Evolutionary conservation across 2,797 vertebrate genomes (phyloP).

Genomic region (Xenentodon cancila): DNA sequence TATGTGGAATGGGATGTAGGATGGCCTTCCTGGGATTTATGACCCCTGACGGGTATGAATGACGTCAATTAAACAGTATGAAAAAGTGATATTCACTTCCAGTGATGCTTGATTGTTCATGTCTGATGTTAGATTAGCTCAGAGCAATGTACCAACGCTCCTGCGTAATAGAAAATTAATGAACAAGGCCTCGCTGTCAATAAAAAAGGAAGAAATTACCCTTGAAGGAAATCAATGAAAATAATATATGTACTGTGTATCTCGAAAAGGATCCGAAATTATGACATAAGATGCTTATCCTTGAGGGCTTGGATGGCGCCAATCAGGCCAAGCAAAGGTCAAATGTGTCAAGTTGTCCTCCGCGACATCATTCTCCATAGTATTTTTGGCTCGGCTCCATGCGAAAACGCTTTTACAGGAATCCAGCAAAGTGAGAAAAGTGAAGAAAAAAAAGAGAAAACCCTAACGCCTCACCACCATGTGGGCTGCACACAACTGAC

Average conservation of each 20-base stretch:
- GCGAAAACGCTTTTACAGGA: background rate
- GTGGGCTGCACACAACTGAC: conserved; percentile 31
- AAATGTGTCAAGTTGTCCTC: conserved; percentile 5
- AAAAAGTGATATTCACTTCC: conserved; percentile 27
- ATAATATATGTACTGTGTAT: conserved; percentile 13
- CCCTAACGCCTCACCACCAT: conserved; percentile 8
- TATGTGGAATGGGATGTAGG: conserved; percentile 2
- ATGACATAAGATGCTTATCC: conserved; percentile 15
- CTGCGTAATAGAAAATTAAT: conserved; percentile 44
- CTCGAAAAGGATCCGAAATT: conserved; percentile 11
- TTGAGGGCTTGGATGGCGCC: conserved; percentile 15
- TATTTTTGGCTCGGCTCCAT: conserved; percentile 12
- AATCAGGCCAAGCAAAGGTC: conserved; percentile 34
- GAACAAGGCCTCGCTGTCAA: conserved; percentile 26
- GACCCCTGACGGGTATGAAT: conserved; percentile 17
- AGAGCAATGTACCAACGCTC: conserved; percentile 21
- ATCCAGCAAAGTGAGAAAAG: conserved; percentile 18
- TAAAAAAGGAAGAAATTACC: conserved; percentile 32
- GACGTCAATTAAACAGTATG: conserved; percentile 27
- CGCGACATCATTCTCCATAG: conserved; percentile 7
- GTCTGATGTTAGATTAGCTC: too few species aligned
- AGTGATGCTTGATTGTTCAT: conserved; percentile 4
- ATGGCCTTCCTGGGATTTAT: conserved; percentile 33
- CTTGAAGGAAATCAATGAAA: conserved; percentile 5
- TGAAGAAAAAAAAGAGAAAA: background rate